These are phyloP conservation scores for Semaprochilodus insignis DNA, from an alignment of 2,797 vertebrate genomes.

Conservation along the genomic window DNA sequence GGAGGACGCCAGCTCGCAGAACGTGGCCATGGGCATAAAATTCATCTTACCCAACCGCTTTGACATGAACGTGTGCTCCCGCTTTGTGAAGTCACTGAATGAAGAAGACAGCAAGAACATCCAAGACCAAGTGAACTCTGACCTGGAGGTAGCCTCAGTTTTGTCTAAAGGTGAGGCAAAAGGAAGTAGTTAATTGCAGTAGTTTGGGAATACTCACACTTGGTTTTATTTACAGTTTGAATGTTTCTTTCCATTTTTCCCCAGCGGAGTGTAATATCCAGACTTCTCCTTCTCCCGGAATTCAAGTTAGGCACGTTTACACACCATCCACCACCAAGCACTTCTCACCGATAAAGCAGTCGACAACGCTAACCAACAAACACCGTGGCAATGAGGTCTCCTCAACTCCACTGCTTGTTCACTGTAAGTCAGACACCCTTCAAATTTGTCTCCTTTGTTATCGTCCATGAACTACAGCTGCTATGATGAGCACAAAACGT, in stretches of 20 bases:
- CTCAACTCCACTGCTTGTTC: constrained; percentile 93
- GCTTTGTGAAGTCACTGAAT: constrained; percentile 97
- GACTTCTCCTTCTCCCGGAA: constrained; percentile 95
- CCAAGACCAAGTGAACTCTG: constrained; percentile 99
- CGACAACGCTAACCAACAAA: constrained; percentile 97
- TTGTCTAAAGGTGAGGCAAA: constrained; percentile 90
- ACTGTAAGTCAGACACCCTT: constrained; percentile 83
- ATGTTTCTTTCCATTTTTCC: neutral
- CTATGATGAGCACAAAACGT: neutral
- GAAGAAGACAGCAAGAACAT: constrained; percentile 99
- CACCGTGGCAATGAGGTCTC: constrained; percentile 98
- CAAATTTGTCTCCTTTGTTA: neutral
- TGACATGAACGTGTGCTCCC: constrained; percentile 98
- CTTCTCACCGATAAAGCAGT: constrained; percentile 98
- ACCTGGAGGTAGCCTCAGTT: constrained; percentile 97
- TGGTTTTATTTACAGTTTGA: neutral
- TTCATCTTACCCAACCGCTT: constrained; percentile 97
- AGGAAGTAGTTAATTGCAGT: neutral
- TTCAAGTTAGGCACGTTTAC: constrained; percentile 97
- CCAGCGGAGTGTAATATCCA: constrained; percentile 98
- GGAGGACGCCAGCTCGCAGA: constrained; percentile 84
- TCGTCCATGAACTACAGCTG: neutral
- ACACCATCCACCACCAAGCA: constrained; percentile 98
- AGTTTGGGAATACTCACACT: neutral
- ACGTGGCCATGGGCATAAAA: constrained; percentile 95